Percentiles rank a stretch among this genome's conserved stretches.
Conservation (phyloP, 2,113 vertebrate genomes). For the Xenopus laevis region DNA sequence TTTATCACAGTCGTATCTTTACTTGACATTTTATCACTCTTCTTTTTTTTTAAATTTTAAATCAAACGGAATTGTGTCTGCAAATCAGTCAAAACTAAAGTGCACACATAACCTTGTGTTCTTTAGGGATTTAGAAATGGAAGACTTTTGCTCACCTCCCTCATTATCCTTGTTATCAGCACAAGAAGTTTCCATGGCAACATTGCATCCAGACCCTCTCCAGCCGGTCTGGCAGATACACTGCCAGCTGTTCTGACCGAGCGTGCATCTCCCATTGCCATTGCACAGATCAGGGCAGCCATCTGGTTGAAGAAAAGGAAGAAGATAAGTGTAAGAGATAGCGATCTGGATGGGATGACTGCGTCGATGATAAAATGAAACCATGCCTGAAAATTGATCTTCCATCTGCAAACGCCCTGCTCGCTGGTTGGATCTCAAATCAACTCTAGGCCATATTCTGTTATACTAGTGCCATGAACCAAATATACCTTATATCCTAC, state of each 20-base stretch:
- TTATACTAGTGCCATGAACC: slow-evolving; percentile 6
- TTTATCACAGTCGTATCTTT: no score
- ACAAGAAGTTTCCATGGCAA: slow-evolving; percentile 97
- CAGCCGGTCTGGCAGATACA: slow-evolving; percentile 98
- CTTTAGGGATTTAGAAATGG: slow-evolving; percentile 50
- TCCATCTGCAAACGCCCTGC: slow-evolving; percentile 21
- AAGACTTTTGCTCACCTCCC: slow-evolving; percentile 84
- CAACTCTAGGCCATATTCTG: slow-evolving; percentile 31
- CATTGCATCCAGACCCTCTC: slow-evolving; percentile 95
- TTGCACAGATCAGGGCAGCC: slow-evolving; percentile 97
- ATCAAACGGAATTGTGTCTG: slow-evolving; percentile 31
- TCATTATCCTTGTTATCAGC: slow-evolving; percentile 98
- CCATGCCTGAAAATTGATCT: slow-evolving; percentile 43
- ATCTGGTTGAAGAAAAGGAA: slow-evolving; percentile 80
- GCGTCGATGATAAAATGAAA: slow-evolving; percentile 51
- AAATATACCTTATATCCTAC: no score
- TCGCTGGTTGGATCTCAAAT: slow-evolving; percentile 34
- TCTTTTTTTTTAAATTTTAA: no score
- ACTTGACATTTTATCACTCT: no score
- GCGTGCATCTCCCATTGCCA: slow-evolving; percentile 94
- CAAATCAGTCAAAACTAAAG: slow-evolving; percentile 37
- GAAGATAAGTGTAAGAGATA: slow-evolving; percentile 61
- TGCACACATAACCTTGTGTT: slow-evolving; percentile 8
- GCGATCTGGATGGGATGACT: slow-evolving; percentile 46
- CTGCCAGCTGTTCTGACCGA: slow-evolving; percentile 98